Conservation (phyloP, 2,113 vertebrate genomes). For the Anhinga rufa region DNA sequence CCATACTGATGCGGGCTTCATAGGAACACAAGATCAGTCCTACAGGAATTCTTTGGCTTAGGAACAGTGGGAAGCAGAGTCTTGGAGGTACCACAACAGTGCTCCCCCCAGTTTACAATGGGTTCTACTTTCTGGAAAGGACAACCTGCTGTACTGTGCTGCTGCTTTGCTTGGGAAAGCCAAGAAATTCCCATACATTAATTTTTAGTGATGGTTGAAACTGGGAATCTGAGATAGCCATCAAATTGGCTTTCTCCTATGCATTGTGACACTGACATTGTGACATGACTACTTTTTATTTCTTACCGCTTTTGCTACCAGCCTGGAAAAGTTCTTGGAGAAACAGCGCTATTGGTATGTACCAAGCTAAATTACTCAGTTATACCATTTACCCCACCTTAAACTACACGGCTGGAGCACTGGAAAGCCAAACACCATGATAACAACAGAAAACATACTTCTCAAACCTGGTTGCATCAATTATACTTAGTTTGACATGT, state of each 20-base stretch:
- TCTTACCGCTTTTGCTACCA: not conserved
- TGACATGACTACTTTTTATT: not conserved
- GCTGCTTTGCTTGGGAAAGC: not conserved
- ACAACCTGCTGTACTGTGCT: not conserved
- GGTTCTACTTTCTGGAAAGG: not conserved
- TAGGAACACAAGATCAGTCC: not conserved
- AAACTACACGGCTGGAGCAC: not conserved
- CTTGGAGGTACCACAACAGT: not conserved
- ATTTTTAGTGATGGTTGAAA: not conserved
- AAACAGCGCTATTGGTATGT: not conserved
- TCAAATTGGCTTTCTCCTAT: not conserved
- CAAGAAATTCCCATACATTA: not conserved
- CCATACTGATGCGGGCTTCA: not conserved
- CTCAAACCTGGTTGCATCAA: not conserved
- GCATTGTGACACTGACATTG: not conserved
- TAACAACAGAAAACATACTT: not conserved
- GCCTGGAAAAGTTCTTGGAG: not conserved
- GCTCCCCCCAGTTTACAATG: not conserved
- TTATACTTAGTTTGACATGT: not conserved
- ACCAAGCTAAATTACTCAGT: not conserved
- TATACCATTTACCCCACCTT: not conserved
- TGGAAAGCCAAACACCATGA: not conserved
- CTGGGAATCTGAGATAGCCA: not conserved
- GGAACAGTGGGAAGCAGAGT: not conserved
- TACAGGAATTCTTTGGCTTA: not conserved